phyloP scores from a whole-genome alignment of 2,113 vertebrate species.

The Catharus minimus region DNA sequence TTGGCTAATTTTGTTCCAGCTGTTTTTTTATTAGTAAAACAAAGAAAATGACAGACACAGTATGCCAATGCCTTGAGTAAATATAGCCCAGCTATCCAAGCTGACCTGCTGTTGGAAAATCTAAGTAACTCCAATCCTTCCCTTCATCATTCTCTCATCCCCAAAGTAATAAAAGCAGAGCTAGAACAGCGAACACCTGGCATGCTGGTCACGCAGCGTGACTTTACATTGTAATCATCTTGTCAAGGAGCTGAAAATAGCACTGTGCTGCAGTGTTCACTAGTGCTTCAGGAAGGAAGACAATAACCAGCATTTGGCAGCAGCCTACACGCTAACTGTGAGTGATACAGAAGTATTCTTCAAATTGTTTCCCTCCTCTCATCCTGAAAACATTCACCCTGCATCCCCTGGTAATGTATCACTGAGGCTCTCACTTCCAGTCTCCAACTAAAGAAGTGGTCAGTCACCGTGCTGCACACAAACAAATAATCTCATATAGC shows the following conservation, averaged over 20 bases:
- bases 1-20: not conserved
- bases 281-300: slow-evolving; percentile 65
- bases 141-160: slow-evolving; percentile 38
- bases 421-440: not conserved
- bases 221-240: slow-evolving; percentile 73
- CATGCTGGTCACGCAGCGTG: slow-evolving; percentile 65
- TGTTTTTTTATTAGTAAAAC: not conserved
- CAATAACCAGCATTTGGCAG: slow-evolving; percentile 66
- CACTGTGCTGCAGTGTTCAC: slow-evolving; percentile 20
- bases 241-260: slow-evolving; percentile 69
- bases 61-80: not conserved
- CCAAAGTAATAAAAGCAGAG: slow-evolving; percentile 56
- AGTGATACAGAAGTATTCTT: slow-evolving; percentile 38
- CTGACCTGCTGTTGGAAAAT: slow-evolving; percentile 46
- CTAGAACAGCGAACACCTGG: slow-evolving; percentile 71
- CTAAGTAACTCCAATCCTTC: slow-evolving; percentile 7
- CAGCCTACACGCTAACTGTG: slow-evolving; percentile 50
- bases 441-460: not conserved
- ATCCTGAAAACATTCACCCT: slow-evolving; percentile 20
- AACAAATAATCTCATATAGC: not conserved
- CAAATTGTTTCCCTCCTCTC: slow-evolving; percentile 39
- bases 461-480: not conserved
- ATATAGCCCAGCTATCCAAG: slow-evolving; percentile 25
- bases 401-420: slow-evolving; percentile 8
- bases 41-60: not conserved